Evolutionary conservation across 1,140 invertebrate species (phyloP), one percentile per base, ranked within the genome.

Genomic region (Habropoda laboriosa): DNA sequence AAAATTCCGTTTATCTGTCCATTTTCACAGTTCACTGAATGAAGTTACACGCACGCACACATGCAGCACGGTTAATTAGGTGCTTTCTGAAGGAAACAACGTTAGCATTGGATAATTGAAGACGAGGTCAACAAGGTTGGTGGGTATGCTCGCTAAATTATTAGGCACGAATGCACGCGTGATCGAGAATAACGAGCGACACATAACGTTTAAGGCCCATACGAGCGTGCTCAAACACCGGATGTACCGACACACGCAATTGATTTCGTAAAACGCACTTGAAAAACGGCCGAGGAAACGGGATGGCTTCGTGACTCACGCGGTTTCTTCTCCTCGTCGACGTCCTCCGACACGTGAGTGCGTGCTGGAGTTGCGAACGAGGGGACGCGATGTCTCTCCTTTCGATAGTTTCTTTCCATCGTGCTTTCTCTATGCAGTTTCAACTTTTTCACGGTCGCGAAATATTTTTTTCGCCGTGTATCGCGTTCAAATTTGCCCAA

Each of bases 191-290:
- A 66, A 74, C 74, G 76, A 63, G 68, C 68, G 35, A 49, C n/a
- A 42, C 35, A 40, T 35, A 71, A 47, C 32, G 72, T 78, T 85
- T 82, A 85, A 85, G 66, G 24, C 38, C 53, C 49, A 45, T 55
- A 64, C 47, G 24, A 24, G 16, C 45, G n/a, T 32, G 38, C 61
- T 75, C 35, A 55, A 77, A 78, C 13, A 51, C 75, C 85, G 85
- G 85, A 86, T 86, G 77, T 70, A 55, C 38, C 84, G 85, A 86
- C 77, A 86, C 84, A 80, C 68, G 72, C 85, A 77, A 86, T 80
- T 86, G 77, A 86, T 86, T 86, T 86, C 68, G 77, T 83, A 86
- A 49, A 86, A 86, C 80, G 77, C 58, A 70, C 57, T 79, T 80
- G 80, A 85, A 80, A n/a, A 80, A 82, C 66, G 64, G 49, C 40